Evolutionary conservation across 2,888 invertebrate genomes (phyloP).

Genomic region (Ctenicera cuprea): DNA sequence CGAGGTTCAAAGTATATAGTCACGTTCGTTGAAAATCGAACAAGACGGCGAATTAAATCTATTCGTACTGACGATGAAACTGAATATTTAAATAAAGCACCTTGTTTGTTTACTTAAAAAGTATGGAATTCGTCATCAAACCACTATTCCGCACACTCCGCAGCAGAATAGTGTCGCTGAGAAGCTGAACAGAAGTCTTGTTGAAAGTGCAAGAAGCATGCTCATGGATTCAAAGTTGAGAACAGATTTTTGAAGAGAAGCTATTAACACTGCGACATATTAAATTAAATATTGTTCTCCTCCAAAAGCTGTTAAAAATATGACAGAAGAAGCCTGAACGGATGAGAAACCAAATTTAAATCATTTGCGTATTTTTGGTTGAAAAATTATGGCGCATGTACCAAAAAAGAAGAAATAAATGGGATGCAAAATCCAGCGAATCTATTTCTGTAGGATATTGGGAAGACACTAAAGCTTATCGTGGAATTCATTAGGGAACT

Average conservation of each 20-base stretch:
- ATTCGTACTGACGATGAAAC: too few species aligned
- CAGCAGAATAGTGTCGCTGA: conserved; percentile 62
- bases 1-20: too few species aligned
- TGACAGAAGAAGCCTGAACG: conserved; percentile 41
- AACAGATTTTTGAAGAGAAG: conserved; percentile 55
- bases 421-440: conserved; percentile 62
- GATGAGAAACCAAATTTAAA: conserved; percentile 56
- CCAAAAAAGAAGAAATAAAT: conserved; percentile 57
- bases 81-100: too few species aligned
- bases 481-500: conserved; percentile 43
- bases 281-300: conserved; percentile 56
- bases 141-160: conserved; percentile 59
- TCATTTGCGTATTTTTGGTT: conserved; percentile 55
- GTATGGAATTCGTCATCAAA: conserved; percentile 59
- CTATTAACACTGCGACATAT: conserved; percentile 58
- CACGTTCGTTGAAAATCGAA: too few species aligned
- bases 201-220: conserved; percentile 57
- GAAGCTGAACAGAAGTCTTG: conserved; percentile 57
- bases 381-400: conserved; percentile 44
- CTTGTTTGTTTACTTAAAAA: too few species aligned
- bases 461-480: conserved; percentile 43
- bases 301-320: conserved; percentile 34
- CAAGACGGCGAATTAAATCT: too few species aligned
- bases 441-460: conserved; percentile 47
- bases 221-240: conserved; percentile 50